phyloP scores from a whole-genome alignment of 1,140 invertebrate genomes.

The Brachionus rotundiformis region DNA sequence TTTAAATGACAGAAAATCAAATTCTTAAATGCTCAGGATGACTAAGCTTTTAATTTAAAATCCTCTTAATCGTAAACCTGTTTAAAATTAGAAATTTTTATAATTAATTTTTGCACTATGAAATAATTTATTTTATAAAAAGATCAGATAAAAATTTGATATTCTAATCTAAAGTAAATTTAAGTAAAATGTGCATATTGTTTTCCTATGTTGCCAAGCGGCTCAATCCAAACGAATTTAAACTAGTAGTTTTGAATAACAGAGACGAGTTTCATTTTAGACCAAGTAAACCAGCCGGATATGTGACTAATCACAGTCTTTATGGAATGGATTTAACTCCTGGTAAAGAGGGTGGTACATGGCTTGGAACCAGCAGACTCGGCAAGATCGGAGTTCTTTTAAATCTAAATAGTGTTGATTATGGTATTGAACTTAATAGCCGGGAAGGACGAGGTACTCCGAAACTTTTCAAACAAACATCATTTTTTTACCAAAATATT shows the following conservation, averaged over 20 bases:
- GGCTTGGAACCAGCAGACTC: constrained; percentile 13
- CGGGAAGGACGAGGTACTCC: constrained; percentile 17
- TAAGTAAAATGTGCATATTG: constrained; percentile 34
- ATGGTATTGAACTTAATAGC: background rate
- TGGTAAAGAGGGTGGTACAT: constrained; percentile 47
- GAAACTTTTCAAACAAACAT: background rate
- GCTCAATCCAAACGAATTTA: constrained; percentile 25
- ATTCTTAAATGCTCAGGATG: background rate
- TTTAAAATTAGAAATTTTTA: background rate
- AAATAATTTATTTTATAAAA: background rate
- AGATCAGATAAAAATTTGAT: background rate
- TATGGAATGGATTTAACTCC: constrained; percentile 44
- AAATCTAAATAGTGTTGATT: constrained; percentile 34
- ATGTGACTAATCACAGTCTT: constrained; percentile 23
- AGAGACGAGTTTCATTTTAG: constrained; percentile 41
- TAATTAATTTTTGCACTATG: background rate
- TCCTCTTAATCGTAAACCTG: background rate
- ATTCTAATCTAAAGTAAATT: background rate
- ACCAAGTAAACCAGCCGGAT: constrained; percentile 15
- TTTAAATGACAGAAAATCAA: background rate
- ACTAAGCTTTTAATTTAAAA: background rate
- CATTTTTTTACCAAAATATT: background rate
- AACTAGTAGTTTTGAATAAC: constrained; percentile 31
- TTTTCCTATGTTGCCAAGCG: constrained; percentile 42
- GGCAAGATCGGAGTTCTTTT: constrained; percentile 27